Evolutionary conservation across 2,888 invertebrate genomes (phyloP).

Genomic region (Acleris laterana): DNA sequence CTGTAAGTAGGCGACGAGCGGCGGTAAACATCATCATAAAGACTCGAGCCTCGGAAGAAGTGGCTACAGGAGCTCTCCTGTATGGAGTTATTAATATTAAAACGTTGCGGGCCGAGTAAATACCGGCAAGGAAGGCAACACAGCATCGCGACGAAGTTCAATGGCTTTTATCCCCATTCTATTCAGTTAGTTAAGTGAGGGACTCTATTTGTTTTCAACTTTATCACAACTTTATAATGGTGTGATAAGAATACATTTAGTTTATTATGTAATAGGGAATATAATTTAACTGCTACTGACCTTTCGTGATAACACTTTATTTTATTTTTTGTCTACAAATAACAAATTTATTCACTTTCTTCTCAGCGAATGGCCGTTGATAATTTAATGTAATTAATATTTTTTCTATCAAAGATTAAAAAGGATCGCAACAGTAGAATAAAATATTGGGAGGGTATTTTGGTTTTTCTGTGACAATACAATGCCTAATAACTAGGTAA

Average conservation of each 20-base stretch:
- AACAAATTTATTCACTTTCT: no score
- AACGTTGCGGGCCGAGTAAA: constrained; percentile 66
- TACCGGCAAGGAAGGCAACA: constrained; percentile 59
- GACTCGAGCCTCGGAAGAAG: constrained; percentile 60
- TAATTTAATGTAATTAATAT: no score
- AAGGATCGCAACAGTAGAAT: no score
- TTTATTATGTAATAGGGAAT: constrained; percentile 8
- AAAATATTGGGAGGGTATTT: not conserved
- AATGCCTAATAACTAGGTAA: constrained; percentile 33
- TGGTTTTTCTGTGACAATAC: constrained; percentile 15
- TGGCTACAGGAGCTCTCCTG: constrained; percentile 64
- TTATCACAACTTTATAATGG: not conserved
- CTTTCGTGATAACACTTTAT: constrained; percentile 13
- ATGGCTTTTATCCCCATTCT: constrained; percentile 49
- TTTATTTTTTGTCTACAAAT: not conserved
- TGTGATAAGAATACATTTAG: constrained; percentile 5
- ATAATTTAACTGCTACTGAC: constrained; percentile 13
- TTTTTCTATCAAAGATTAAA: no score
- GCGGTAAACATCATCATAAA: constrained; percentile 78
- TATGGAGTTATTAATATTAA: constrained; percentile 79
- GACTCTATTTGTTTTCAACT: constrained; percentile 18
- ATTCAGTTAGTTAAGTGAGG: constrained; percentile 23
- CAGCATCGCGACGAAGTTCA: constrained; percentile 53
- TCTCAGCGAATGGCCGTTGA: no score
- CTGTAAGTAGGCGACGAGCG: constrained; percentile 50